Conservation (phyloP, 2,888 invertebrate species). For the Drosophila affinis region DNA sequence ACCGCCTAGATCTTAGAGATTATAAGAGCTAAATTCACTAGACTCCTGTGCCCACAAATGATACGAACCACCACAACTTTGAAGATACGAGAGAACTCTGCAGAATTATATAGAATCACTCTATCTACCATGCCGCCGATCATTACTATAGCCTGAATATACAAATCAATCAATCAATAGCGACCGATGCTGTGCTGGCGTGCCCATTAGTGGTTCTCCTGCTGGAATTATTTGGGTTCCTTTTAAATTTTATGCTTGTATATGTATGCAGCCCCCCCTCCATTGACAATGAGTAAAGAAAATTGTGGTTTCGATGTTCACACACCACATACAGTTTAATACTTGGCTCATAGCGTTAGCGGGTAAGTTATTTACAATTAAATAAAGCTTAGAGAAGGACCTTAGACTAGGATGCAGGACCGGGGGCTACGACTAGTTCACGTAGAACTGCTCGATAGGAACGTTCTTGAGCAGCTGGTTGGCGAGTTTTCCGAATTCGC, state of each 20-base stretch:
- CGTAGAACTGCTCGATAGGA: slow-evolving; percentile 86
- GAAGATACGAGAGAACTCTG: no score
- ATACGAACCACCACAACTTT: no score
- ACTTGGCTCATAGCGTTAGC: slow-evolving; percentile 59
- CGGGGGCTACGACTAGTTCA: slow-evolving; percentile 55
- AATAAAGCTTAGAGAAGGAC: slow-evolving; percentile 47
- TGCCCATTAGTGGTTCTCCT: no score
- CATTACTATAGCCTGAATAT: no score
- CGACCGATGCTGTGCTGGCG: neutral
- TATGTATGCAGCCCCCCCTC: neutral
- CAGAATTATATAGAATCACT: no score
- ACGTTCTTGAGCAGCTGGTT: slow-evolving; percentile 88
- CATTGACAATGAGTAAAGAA: neutral
- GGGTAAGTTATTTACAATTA: slow-evolving; percentile 40
- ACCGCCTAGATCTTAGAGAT: no score
- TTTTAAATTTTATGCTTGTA: no score
- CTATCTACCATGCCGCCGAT: no score
- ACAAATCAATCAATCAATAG: neutral
- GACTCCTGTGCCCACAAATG: no score
- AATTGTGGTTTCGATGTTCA: slow-evolving; percentile 1
- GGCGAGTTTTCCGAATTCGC: slow-evolving; percentile 87
- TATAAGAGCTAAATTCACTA: no score
- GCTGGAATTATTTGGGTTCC: no score
- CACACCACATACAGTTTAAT: slow-evolving; percentile 58
- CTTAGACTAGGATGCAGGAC: slow-evolving; percentile 35